phyloP scores from a whole-genome alignment of 2,888 invertebrate species.

The Callosobruchus maculatus region DNA sequence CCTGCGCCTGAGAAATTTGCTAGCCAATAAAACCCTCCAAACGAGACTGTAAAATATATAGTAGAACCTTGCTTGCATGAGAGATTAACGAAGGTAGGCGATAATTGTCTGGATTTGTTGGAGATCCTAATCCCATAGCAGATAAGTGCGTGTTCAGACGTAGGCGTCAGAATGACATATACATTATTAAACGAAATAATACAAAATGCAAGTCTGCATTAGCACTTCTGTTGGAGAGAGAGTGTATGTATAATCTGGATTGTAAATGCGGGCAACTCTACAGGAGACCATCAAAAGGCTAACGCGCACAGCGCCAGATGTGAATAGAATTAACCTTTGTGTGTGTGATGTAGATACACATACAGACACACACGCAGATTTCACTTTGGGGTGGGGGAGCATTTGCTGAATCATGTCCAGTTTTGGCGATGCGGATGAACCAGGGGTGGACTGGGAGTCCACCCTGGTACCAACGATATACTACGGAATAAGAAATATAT shows the following conservation, averaged over 20 bases:
- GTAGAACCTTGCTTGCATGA: too few species aligned
- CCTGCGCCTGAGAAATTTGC: too few species aligned
- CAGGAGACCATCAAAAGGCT: constrained; percentile 44
- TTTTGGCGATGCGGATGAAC: not conserved
- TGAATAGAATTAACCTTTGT: constrained; percentile 41
- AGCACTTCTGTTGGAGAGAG: constrained; percentile 28
- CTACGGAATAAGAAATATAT: too few species aligned
- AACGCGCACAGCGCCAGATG: constrained; percentile 41
- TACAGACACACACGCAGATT: constrained; percentile 17
- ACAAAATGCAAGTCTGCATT: constrained; percentile 36
- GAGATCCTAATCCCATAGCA: too few species aligned
- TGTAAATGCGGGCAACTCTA: constrained; percentile 39
- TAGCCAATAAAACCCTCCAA: too few species aligned
- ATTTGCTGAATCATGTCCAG: not conserved
- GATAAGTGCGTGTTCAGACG: too few species aligned
- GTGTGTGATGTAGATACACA: constrained; percentile 34
- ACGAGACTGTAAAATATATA: too few species aligned
- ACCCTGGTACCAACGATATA: too few species aligned
- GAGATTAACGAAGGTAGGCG: too few species aligned
- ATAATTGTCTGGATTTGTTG: too few species aligned
- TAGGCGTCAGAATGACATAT: constrained; percentile 8
- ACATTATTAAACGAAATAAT: constrained; percentile 44
- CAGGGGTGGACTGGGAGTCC: not conserved
- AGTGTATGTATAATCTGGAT: constrained; percentile 30
- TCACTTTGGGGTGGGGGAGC: not conserved